These are phyloP conservation scores for Protosalanx chinensis DNA, from an alignment of 2,797 vertebrate species.

Conservation along the genomic window DNA sequence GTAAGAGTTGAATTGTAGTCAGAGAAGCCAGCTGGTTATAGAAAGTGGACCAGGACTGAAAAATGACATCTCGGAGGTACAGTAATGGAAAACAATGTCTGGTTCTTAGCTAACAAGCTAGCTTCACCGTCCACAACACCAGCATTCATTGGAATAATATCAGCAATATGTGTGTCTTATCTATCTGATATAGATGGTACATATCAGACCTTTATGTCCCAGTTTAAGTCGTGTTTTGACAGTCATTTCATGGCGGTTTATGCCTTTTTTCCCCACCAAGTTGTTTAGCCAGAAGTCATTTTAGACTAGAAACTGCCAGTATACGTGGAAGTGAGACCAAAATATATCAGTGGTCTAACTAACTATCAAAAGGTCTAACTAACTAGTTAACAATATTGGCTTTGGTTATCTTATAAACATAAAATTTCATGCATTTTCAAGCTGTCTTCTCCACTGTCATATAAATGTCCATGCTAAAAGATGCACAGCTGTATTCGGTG, in stretches of 20 bases:
- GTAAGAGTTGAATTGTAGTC: conserved; percentile 43
- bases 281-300: conserved; percentile 1
- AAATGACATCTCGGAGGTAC: conserved; percentile 82
- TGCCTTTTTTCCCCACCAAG: not conserved
- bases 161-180: not conserved
- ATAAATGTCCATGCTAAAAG: no score
- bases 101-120: conserved; percentile 12
- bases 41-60: conserved; percentile 61
- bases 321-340: not conserved
- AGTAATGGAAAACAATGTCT: conserved; percentile 23
- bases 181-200: not conserved
- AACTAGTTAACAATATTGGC: not conserved
- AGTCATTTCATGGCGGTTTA: not conserved
- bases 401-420: not conserved
- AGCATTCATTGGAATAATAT: not conserved
- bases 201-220: not conserved
- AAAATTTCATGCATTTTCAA: no score
- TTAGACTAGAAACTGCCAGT: not conserved
- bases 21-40: conserved; percentile 57
- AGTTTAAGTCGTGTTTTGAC: not conserved
- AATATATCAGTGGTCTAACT: not conserved
- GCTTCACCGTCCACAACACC: not conserved
- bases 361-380: not conserved
- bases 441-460: no score
- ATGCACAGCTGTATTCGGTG: no score